Evolutionary conservation across 1,140 invertebrate species (phyloP), one percentile per base, ranked within the genome.

Genomic region (Zophobas atratus): DNA sequence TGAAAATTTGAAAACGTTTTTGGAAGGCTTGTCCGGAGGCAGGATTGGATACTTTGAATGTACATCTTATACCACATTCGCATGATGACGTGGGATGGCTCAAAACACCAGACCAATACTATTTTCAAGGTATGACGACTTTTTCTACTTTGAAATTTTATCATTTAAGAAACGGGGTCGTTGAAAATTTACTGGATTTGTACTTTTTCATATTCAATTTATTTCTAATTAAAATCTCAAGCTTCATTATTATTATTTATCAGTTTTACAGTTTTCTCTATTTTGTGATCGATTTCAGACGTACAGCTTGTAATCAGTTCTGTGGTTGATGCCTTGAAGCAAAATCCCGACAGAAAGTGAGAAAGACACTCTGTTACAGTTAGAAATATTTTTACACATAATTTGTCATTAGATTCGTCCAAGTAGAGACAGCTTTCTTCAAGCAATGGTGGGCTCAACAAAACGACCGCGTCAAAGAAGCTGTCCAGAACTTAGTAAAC

Each of bases 71-170:
- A 0, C 87, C 92, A 0, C 91, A 92, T 79, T 89, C 90, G 1
- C 94, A 95, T 84, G 93, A 94, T 88, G 94, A 96, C 87, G 92
- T 94, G 0, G 94, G 94, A 1, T 96, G 94, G 94, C 87, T 95
- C n/a, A 94, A 94, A 87, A 95, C 94, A 1, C 92, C 94, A 32
- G 94, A 96, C 84, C 91, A 96, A 84, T 96, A 96, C 84, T 96
- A 91, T 82, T 93, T 91, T 84, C 93, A 93, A 86, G 88, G 91
- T 91, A 20, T 20, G 20, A 20, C 20, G 20, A 20, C 20, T 20
- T 20, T 20, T 20, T 20, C 20, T 20, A 20, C 20, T 20, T 20
- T 20, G 20, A 20, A 20, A 20, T 20, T 20, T 20, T 20, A 20
- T 20, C 20, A 20, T 20, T 0, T 0, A 20, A 20, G 20, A 0